These are phyloP conservation scores for Microcebus ravelobensis DNA, from an alignment of 2,113 vertebrate species.

Conservation along the genomic window DNA sequence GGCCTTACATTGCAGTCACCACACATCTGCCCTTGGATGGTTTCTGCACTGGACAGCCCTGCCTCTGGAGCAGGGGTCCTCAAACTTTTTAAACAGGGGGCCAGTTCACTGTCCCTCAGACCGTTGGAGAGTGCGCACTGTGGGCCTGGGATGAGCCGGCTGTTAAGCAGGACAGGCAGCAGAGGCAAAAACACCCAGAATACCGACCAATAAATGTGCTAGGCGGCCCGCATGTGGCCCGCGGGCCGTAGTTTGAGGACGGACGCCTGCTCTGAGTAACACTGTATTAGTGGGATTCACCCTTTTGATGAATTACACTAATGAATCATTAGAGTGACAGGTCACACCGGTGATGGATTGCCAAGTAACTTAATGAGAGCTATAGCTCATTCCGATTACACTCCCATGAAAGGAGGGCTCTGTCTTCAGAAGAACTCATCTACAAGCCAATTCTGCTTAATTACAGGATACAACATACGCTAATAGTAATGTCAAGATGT, in stretches of 20 bases:
- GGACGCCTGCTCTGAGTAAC: conserved; percentile 40
- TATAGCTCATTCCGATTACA: conserved; percentile 79
- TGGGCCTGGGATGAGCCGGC: too few species aligned
- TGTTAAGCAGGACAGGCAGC: too few species aligned
- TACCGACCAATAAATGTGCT: too few species aligned
- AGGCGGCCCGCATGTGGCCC: too few species aligned
- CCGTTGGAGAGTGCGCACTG: too few species aligned
- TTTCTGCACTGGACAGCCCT: conserved; percentile 71
- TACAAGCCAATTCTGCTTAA: conserved; percentile 72
- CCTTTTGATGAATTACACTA: conserved; percentile 85
- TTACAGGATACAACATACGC: conserved; percentile 37
- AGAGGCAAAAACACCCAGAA: too few species aligned
- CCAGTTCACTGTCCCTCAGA: too few species aligned
- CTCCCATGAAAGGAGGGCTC: conserved; percentile 67
- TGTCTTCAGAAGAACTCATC: conserved; percentile 66
- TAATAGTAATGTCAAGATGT: conserved; percentile 48
- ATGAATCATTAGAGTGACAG: conserved; percentile 85
- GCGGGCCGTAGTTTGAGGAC: too few species aligned
- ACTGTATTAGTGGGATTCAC: conserved; percentile 82
- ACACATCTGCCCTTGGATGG: conserved; percentile 50
- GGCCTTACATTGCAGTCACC: background rate
- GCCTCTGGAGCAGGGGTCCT: conserved; percentile 25
- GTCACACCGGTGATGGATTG: conserved; percentile 82
- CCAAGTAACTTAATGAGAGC: conserved; percentile 84
- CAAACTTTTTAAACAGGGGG: too few species aligned